Conservation (phyloP, 64 coral and sea anemone species). For the Acropora tenuis region DNA sequence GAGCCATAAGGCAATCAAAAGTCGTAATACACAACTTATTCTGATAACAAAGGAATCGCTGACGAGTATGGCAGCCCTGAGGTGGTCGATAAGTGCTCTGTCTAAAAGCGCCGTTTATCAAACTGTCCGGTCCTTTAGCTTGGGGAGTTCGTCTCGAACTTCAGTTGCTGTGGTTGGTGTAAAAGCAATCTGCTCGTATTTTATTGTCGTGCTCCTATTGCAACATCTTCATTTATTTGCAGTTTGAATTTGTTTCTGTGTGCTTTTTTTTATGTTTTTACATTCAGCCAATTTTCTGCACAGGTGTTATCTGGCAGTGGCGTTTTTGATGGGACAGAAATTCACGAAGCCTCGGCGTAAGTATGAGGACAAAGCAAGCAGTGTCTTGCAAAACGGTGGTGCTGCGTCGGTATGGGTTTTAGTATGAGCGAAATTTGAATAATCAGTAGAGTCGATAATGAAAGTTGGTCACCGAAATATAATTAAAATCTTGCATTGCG, state of each 20-base stretch:
- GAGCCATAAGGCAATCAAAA: no score
- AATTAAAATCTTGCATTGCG: no score
- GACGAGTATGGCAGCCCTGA: background rate
- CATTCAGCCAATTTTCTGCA: background rate
- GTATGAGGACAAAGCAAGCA: background rate
- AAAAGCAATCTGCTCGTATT: background rate
- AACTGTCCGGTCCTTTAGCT: slow-evolving; percentile 20
- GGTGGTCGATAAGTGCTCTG: background rate
- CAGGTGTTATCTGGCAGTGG: slow-evolving; percentile 91
- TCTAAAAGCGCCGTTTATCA: slow-evolving; percentile 21
- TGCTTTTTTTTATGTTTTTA: background rate
- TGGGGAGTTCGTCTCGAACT: slow-evolving; percentile 16
- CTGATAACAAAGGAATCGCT: no score
- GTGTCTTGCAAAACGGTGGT: no score
- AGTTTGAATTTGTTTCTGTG: background rate
- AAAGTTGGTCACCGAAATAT: no score
- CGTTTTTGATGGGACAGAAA: slow-evolving; percentile 90
- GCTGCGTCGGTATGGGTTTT: no score
- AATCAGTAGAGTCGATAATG: no score
- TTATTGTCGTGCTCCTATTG: no score
- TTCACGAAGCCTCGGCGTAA: slow-evolving; percentile 94
- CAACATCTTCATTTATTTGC: background rate
- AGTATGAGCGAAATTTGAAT: no score
- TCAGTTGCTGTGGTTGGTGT: slow-evolving; percentile 74
- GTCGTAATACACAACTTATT: no score